Conservation (phyloP, 1,140 invertebrate genomes). For the Brachionus rotundiformis region DNA sequence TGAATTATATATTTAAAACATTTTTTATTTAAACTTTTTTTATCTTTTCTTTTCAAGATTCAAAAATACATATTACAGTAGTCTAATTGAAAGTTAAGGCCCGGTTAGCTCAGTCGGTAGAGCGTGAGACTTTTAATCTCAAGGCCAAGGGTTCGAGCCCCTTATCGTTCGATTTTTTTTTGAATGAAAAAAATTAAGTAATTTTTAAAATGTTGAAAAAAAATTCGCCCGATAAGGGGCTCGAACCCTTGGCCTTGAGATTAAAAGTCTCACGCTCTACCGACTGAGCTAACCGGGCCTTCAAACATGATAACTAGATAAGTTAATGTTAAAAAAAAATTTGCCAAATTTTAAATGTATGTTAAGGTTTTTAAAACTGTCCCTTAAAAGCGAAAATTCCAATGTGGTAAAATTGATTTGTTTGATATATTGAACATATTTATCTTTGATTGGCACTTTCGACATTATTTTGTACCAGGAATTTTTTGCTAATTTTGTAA, state of each 20-base stretch:
- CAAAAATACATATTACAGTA: not conserved
- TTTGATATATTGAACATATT: too few species aligned
- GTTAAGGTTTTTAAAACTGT: too few species aligned
- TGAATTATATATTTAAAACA: too few species aligned
- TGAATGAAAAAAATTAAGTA: not conserved
- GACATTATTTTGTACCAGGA: too few species aligned
- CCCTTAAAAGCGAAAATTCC: too few species aligned
- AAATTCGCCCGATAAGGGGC: constrained; percentile 47
- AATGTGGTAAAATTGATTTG: too few species aligned
- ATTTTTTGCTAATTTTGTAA: too few species aligned
- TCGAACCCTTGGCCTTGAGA: constrained; percentile 47
- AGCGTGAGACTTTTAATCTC: constrained; percentile 33
- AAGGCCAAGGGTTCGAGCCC: constrained; percentile 37
- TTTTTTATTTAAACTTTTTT: not conserved
- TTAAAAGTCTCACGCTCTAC: constrained; percentile 48
- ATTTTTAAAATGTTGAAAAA: not conserved
- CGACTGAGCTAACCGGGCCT: constrained; percentile 42
- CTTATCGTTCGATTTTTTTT: constrained; percentile 39
- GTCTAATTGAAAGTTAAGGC: not conserved
- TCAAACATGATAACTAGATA: not conserved
- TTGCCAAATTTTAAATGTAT: too few species aligned
- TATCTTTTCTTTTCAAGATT: not conserved
- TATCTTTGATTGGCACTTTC: too few species aligned
- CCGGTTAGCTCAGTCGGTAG: constrained; percentile 43
- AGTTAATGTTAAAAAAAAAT: not conserved